These are phyloP conservation scores for Phalanger gymnotis DNA, from an alignment of 2,797 vertebrate genomes.

Conservation along the genomic window DNA sequence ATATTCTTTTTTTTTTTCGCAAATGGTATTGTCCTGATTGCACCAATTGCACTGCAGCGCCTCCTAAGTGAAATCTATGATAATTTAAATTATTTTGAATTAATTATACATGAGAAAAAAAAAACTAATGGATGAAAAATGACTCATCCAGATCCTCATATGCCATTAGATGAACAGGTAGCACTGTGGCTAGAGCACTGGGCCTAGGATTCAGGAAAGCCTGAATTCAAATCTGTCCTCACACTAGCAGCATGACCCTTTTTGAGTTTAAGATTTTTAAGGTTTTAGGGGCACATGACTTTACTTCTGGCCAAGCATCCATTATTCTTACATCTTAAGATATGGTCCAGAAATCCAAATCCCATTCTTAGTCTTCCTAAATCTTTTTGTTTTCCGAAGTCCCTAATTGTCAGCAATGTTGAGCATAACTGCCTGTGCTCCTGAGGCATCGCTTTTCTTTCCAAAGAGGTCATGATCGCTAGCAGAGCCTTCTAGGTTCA, in stretches of 20 bases:
- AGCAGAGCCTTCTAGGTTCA: neutral
- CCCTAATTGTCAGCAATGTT: neutral
- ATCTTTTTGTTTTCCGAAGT: neutral
- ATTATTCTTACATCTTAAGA: neutral
- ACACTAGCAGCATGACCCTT: neutral
- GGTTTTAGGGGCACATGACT: neutral
- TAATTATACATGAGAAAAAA: neutral
- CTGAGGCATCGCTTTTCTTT: neutral
- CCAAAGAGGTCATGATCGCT: neutral
- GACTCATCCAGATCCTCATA: neutral
- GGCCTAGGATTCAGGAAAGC: neutral
- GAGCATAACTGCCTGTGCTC: neutral
- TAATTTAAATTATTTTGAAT: neutral
- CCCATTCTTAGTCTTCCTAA: neutral
- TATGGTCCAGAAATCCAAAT: neutral
- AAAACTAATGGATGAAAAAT: neutral
- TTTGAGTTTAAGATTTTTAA: neutral
- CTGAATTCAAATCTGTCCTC: neutral
- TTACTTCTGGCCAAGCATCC: neutral
- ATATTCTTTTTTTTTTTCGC: too few species aligned
- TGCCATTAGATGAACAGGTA: neutral
- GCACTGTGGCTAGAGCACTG: neutral
- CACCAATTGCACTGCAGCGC: neutral
- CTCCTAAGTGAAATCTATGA: neutral
- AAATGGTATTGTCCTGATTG: neutral